Percentiles rank a stretch among this genome's conserved stretches.
phyloP scores from a whole-genome alignment of 2,797 vertebrate genomes.

The Thalassophryne amazonica region DNA sequence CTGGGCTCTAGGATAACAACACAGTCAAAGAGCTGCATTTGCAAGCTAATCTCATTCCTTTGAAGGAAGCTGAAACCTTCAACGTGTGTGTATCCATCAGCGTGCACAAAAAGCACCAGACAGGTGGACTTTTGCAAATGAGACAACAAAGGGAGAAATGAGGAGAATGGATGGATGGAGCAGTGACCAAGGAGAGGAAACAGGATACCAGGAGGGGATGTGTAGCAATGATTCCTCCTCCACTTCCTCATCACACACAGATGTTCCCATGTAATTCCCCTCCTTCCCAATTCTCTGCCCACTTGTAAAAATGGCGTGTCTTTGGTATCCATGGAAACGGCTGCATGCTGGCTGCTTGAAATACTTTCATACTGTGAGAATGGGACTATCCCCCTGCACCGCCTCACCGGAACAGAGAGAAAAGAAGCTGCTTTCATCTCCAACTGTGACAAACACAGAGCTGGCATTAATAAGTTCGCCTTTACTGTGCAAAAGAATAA shows the following conservation, averaged over 20 bases:
- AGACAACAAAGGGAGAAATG: not conserved
- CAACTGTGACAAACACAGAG: slow-evolving; percentile 4
- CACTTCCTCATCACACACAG: slow-evolving; percentile 27
- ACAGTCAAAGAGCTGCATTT: not conserved
- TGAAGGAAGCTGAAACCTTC: not conserved
- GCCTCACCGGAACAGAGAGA: slow-evolving; percentile 9
- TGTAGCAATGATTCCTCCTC: slow-evolving; percentile 27
- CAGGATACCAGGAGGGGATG: slow-evolving; percentile 55
- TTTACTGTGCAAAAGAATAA: slow-evolving; percentile 8
- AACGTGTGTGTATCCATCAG: not conserved
- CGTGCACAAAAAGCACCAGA: not conserved
- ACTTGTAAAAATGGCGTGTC: slow-evolving; percentile 37
- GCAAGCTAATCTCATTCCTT: not conserved
- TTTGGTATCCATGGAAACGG: slow-evolving; percentile 55
- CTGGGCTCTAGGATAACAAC: not conserved
- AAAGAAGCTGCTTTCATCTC: slow-evolving; percentile 33
- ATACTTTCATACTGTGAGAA: slow-evolving; percentile 37
- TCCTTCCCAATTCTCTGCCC: slow-evolving; percentile 28
- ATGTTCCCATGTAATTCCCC: slow-evolving; percentile 40
- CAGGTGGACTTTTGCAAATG: not conserved
- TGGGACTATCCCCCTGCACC: slow-evolving; percentile 28
- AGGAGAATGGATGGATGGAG: slow-evolving; percentile 7
- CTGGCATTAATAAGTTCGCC: not conserved
- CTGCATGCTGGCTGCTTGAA: slow-evolving; percentile 12
- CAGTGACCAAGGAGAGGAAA: slow-evolving; percentile 40